Percentiles rank a stretch among this genome's conserved stretches.
Conservation (phyloP, 2,888 invertebrate species). For the Nymphalis c-album region DNA sequence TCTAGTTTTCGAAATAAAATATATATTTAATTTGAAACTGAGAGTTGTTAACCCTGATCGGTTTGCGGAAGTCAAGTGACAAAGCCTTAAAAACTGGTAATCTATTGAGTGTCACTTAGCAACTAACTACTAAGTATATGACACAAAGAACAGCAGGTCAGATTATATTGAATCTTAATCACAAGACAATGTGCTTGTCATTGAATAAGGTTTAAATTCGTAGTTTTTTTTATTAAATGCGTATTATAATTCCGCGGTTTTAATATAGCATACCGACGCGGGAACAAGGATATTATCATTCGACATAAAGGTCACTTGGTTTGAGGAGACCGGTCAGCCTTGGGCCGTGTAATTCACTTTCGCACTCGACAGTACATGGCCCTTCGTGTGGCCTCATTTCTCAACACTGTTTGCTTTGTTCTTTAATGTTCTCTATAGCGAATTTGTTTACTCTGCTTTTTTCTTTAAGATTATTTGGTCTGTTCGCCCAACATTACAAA, state of each 20-base stretch:
- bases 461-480: conserved; percentile 23
- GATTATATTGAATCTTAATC: not conserved
- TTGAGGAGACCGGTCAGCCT: conserved; percentile 80
- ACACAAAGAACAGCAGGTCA: conserved; percentile 13
- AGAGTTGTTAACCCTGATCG: conserved; percentile 7
- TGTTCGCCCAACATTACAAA: conserved; percentile 13
- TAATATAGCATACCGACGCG: conserved; percentile 58
- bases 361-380: conserved; percentile 66
- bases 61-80: conserved; percentile 18
- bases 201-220: conserved; percentile 27
- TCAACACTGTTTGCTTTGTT: conserved; percentile 66
- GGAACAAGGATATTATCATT: conserved; percentile 79
- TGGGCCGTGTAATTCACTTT: conserved; percentile 76
- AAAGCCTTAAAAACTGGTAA: conserved; percentile 23
- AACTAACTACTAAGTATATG: conserved; percentile 11
- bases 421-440: conserved; percentile 43
- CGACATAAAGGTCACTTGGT: conserved; percentile 75
- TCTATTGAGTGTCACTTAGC: conserved; percentile 21
- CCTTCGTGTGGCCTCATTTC: conserved; percentile 78
- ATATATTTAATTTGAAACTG: too few relatives aligned
- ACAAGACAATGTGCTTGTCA: not conserved
- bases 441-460: conserved; percentile 36
- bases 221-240: conserved; percentile 33
- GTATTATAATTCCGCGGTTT: conserved; percentile 57
- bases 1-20: too few relatives aligned